Base-by-base conservation (phyloP, 2,797 vertebrate species). In the Hemitrygon akajei region DNA sequence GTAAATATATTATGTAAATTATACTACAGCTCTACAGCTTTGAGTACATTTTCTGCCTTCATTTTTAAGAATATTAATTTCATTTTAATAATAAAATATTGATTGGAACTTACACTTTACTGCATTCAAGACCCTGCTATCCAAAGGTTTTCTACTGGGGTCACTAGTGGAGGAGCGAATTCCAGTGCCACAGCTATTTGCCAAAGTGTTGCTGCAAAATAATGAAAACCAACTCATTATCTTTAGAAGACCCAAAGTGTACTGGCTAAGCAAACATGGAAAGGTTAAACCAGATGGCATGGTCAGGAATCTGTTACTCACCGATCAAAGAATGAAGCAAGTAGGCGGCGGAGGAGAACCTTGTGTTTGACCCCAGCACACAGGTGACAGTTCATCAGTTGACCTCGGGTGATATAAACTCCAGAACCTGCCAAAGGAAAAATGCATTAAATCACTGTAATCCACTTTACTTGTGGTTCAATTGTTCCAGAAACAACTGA, bases 351-450 rank as follows among this genome's bases (percentile, higher is more conserved):
- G 86, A 99, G 97, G 76, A 99, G 95, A 25, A 99, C 99, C 96
- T 99, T 99, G 96, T 99, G 99, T 96, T 99, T 99, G 96, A 99
- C 98, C 1, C 99, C 98, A 0, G 99, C 99, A 2, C 99, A 99
- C 0, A 99, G 97, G 96, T 99, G 99, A 95, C 99, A 99, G 95
- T 99, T 99, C 99, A 99, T 99, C 95, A 99, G 97, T 96, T 99
- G 99, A 11, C 99, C 99, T 60, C 99, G 97, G 0, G 99, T 99
- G 98, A 99, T 99, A 95, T 98, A 99, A 94, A 99, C 99, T 0
- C 98, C 98, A 0, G 98, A 99, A 95, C 98, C 99, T 99, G 95
- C 1, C 66, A 84, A 60, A 94, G n/a, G 71, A 80, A 6, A 60
- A 71, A 94, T 16, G 84, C n/a, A 89, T 71, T 93, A 73, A 95